Percentiles rank a stretch among this genome's conserved stretches.
These are phyloP conservation scores for Drosophila meridiana DNA, from an alignment of 2,888 invertebrate species.

Conservation along the genomic window DNA sequence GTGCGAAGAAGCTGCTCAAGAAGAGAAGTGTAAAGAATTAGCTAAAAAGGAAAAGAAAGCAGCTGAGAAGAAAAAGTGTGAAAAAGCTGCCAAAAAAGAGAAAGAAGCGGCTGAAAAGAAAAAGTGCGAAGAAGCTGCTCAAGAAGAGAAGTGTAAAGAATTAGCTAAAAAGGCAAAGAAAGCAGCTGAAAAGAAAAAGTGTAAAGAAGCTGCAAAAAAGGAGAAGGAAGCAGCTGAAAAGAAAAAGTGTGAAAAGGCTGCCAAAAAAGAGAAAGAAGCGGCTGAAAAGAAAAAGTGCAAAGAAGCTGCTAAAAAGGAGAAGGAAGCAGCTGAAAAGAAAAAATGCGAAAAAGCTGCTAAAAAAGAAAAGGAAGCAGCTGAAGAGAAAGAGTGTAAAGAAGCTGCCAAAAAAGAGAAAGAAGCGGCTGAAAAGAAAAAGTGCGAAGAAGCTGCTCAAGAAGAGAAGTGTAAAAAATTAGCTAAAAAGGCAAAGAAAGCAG, in stretches of 20 bases:
- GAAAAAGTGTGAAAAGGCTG: neutral
- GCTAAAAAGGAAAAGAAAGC: neutral
- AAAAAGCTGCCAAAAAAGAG: neutral
- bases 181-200: neutral
- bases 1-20: neutral
- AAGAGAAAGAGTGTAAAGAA: neutral
- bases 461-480: neutral
- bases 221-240: neutral
- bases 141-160: too few relatives aligned
- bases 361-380: neutral
- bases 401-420: neutral
- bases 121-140: neutral
- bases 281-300: neutral
- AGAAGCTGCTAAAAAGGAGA: neutral
- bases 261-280: neutral
- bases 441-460: too few relatives aligned
- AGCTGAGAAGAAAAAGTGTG: conserved; percentile 2
- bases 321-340: conserved; percentile 2
- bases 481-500: neutral
- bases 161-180: neutral
- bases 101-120: neutral
- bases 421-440: neutral
- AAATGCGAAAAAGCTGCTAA: neutral
- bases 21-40: neutral
- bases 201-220: neutral